Percentiles rank a stretch among this genome's conserved stretches.
These are phyloP conservation scores for Drosophila athabasca DNA, from an alignment of 1,140 invertebrate species.

Conservation along the genomic window DNA sequence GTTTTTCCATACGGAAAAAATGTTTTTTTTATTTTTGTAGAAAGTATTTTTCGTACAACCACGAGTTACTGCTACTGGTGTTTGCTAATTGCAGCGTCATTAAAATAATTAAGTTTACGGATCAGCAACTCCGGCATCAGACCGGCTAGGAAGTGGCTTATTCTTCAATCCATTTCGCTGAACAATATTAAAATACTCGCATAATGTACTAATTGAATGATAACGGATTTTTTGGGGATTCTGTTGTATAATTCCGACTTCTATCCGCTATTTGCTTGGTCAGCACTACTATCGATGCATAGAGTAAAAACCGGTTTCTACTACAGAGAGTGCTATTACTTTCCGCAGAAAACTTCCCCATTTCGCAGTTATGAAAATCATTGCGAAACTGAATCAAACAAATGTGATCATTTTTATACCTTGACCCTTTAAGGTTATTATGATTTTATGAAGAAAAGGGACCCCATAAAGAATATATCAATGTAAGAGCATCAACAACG, in stretches of 20 bases:
- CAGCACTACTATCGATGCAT: too few species aligned
- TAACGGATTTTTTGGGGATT: background rate
- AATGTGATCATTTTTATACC: background rate
- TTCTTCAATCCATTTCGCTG: background rate
- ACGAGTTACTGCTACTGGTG: background rate
- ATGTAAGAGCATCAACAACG: too few species aligned
- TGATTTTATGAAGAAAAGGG: too few species aligned
- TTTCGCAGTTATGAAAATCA: too few species aligned
- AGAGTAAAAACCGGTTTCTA: too few species aligned
- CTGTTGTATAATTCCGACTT: too few species aligned
- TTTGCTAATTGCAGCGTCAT: slow-evolving; percentile 17
- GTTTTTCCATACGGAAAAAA: slow-evolving; percentile 29
- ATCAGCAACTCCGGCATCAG: slow-evolving; percentile 20
- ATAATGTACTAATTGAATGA: slow-evolving; percentile 12
- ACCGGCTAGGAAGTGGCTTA: background rate
- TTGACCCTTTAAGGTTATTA: background rate
- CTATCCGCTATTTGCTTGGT: too few species aligned
- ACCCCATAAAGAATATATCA: too few species aligned
- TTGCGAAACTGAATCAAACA: too few species aligned
- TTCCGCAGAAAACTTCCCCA: too few species aligned
- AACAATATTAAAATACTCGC: background rate
- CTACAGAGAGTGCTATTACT: too few species aligned
- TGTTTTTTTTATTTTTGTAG: slow-evolving; percentile 14
- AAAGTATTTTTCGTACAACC: slow-evolving; percentile 23
- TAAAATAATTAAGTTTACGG: slow-evolving; percentile 12